phyloP scores from a whole-genome alignment of 2,797 vertebrate genomes.

The Hippoglossus hippoglossus region DNA sequence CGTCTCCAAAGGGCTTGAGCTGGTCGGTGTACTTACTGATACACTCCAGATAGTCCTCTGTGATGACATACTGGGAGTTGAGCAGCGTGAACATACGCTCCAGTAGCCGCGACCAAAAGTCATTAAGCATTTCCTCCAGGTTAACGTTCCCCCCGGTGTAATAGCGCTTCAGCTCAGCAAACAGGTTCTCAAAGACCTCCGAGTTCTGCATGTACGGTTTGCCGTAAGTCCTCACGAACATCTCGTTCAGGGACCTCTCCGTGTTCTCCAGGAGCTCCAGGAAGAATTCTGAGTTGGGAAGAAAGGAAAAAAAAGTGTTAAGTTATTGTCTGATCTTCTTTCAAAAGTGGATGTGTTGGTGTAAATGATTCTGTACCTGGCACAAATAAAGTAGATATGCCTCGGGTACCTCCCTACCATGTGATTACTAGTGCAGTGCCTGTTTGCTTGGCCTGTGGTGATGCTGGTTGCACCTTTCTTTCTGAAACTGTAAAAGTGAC shows the following conservation, averaged over 20 bases:
- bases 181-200: slow-evolving; percentile 96
- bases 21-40: slow-evolving; percentile 97
- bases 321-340: slow-evolving; percentile 14
- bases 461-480: too few relatives aligned
- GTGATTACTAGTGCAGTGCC: background rate
- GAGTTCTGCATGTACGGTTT: slow-evolving; percentile 98
- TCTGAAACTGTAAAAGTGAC: too few relatives aligned
- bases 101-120: slow-evolving; percentile 97
- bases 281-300: slow-evolving; percentile 89
- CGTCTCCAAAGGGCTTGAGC: slow-evolving; percentile 97
- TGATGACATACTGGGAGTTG: slow-evolving; percentile 96
- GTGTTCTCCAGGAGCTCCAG: slow-evolving; percentile 95
- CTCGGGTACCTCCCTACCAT: slow-evolving; percentile 1
- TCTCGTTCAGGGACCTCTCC: slow-evolving; percentile 93
- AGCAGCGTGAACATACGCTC: slow-evolving; percentile 99
- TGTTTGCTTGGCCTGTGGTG: too few relatives aligned
- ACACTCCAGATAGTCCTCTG: slow-evolving; percentile 97
- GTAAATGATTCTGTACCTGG: slow-evolving; percentile 1
- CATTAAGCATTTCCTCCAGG: slow-evolving; percentile 96
- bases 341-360: background rate
- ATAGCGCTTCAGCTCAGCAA: slow-evolving; percentile 94
- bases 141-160: slow-evolving; percentile 97
- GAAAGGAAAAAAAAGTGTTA: slow-evolving; percentile 27
- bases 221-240: slow-evolving; percentile 95
- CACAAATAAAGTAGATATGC: background rate